Percentiles rank a stretch among this genome's conserved stretches.
Evolutionary conservation across 2,113 vertebrate species (phyloP).

Genomic region (Oryzias celebensis): DNA sequence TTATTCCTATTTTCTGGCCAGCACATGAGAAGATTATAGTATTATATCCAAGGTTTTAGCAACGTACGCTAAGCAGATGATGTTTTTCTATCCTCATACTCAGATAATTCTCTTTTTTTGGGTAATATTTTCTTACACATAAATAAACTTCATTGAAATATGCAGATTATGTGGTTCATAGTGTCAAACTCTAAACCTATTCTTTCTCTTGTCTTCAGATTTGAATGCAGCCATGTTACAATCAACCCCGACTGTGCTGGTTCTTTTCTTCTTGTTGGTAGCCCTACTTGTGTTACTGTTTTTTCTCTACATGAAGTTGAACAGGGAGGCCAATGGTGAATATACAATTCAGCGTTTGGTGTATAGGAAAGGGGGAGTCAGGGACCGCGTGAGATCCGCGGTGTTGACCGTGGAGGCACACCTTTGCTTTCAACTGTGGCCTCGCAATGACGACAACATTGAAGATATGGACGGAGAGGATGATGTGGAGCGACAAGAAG

Average conservation of each 20-base stretch:
- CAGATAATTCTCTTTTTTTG: background rate
- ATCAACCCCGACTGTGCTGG: accelerated
- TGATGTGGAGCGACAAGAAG: constrained; percentile 26
- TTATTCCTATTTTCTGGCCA: too few relatives aligned
- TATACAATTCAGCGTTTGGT: constrained; percentile 63
- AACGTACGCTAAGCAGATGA: background rate
- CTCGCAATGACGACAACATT: constrained; percentile 19
- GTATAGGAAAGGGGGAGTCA: constrained; percentile 62
- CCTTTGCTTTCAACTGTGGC: constrained; percentile 54
- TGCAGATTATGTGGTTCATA: background rate
- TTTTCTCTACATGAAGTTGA: constrained; percentile 69
- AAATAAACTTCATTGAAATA: background rate
- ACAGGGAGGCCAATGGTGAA: constrained; percentile 59
- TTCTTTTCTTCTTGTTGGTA: constrained; percentile 32
- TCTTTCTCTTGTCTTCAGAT: constrained; percentile 29
- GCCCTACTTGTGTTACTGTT: constrained; percentile 48
- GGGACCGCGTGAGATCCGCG: constrained; percentile 51
- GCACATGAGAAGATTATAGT: too few relatives aligned
- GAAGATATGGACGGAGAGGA: constrained; percentile 38
- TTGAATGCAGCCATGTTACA: accelerated
- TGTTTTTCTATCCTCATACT: background rate
- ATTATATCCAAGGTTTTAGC: too few relatives aligned
- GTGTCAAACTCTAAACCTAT: background rate
- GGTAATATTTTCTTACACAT: background rate
- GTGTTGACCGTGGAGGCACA: constrained; percentile 22